phyloP scores from a whole-genome alignment of 2,113 vertebrate species.

The Gallinago undulata region DNA sequence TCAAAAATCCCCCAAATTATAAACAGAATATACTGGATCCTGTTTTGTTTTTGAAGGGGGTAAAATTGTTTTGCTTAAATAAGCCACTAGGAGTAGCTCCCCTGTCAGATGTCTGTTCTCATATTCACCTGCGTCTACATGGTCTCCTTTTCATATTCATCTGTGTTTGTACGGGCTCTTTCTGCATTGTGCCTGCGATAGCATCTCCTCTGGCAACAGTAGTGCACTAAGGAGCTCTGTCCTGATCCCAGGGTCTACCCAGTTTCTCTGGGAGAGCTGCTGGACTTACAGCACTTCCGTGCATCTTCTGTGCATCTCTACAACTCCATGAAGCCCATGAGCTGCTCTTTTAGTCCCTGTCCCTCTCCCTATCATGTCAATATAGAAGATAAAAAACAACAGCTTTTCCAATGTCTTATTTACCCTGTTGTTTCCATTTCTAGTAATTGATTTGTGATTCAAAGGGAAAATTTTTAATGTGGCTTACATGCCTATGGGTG shows the following conservation, averaged over 20 bases:
- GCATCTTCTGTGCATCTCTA: background rate
- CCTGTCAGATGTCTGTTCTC: slow-evolving; percentile 12
- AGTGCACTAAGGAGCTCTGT: background rate
- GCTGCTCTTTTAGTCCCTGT: background rate
- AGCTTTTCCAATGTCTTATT: background rate
- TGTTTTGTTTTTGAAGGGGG: slow-evolving; percentile 37
- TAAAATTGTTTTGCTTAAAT: background rate
- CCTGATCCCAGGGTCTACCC: background rate
- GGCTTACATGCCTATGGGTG: background rate
- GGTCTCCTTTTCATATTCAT: background rate
- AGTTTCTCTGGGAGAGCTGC: background rate
- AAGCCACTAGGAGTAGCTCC: slow-evolving; percentile 42
- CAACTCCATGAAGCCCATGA: too few relatives aligned
- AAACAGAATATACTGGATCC: slow-evolving; percentile 39
- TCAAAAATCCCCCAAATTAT: slow-evolving; percentile 72
- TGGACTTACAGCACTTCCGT: background rate
- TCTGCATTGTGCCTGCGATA: background rate
- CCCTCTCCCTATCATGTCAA: background rate
- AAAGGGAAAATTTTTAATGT: background rate
- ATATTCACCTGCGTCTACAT: background rate
- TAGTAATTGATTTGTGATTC: background rate
- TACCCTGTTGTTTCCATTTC: background rate
- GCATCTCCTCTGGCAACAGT: background rate
- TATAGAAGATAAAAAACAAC: background rate
- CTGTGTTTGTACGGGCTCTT: background rate